Percentiles rank a stretch among this genome's conserved stretches.
Conservation (phyloP, 1,140 invertebrate species). For the Arctopsyche grandis region DNA sequence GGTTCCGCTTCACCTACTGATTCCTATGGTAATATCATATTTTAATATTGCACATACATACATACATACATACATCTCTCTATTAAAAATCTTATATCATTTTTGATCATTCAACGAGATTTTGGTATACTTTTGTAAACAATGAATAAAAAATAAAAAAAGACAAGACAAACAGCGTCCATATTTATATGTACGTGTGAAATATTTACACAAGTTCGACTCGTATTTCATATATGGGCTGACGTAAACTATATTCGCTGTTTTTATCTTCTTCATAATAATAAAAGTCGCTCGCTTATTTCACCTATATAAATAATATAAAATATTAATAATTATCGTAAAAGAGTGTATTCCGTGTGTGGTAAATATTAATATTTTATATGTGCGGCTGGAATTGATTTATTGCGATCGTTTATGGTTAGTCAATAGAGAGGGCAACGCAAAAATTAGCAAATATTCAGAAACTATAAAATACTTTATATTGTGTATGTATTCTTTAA, state of each 20-base stretch:
- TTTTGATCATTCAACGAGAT: neutral
- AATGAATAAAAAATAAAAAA: slow-evolving; percentile 1
- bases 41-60: neutral
- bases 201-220: neutral
- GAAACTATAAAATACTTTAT: no score
- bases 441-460: no score
- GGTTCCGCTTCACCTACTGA: neutral
- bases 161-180: neutral
- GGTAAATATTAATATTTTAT: no score
- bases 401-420: no score
- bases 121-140: neutral
- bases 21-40: neutral
- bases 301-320: no score
- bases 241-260: neutral
- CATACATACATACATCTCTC: neutral
- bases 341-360: no score
- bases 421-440: no score
- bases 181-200: neutral
- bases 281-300: neutral
- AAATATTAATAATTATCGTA: neutral
- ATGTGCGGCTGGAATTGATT: no score
- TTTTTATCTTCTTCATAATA: neutral
- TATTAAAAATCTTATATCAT: no score
- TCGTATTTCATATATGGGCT: neutral
- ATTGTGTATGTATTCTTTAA: no score